Evolutionary conservation across 2,797 vertebrate species (phyloP).

Genomic region (Eulemur albifrons): DNA sequence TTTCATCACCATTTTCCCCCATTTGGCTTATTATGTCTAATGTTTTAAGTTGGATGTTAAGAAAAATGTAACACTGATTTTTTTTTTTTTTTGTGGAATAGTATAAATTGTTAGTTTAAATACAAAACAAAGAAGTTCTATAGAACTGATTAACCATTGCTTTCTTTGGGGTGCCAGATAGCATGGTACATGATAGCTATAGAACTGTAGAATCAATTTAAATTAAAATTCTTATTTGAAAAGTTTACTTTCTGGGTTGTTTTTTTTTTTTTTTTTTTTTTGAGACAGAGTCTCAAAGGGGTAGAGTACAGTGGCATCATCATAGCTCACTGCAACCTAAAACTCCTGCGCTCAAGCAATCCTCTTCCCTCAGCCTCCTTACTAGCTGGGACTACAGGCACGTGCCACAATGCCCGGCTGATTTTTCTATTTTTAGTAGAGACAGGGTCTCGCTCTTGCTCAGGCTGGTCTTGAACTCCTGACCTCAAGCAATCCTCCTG

Average conservation of each 20-base stretch:
- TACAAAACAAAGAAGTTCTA: not conserved
- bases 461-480: too few species aligned
- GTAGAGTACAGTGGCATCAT: too few species aligned
- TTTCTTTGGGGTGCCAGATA: not conserved
- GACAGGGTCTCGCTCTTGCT: too few species aligned
- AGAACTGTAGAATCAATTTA: not conserved
- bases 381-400: too few species aligned
- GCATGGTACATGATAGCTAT: not conserved
- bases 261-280: not conserved
- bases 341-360: too few species aligned
- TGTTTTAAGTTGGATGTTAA: slow-evolving; percentile 55
- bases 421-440: too few species aligned
- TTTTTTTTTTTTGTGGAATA: not conserved
- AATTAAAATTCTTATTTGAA: slow-evolving; percentile 44
- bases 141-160: not conserved
- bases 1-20: slow-evolving; percentile 27
- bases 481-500: too few species aligned
- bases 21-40: slow-evolving; percentile 29
- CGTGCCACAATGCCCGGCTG: too few species aligned
- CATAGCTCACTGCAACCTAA: too few species aligned
- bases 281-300: too few species aligned
- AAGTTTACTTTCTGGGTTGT: too few species aligned
- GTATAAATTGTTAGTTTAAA: not conserved
- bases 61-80: slow-evolving; percentile 34
- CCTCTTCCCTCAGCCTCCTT: too few species aligned